These are phyloP conservation scores for Tychaedon coryphoeus DNA, from an alignment of 2,113 vertebrate species.

Conservation along the genomic window DNA sequence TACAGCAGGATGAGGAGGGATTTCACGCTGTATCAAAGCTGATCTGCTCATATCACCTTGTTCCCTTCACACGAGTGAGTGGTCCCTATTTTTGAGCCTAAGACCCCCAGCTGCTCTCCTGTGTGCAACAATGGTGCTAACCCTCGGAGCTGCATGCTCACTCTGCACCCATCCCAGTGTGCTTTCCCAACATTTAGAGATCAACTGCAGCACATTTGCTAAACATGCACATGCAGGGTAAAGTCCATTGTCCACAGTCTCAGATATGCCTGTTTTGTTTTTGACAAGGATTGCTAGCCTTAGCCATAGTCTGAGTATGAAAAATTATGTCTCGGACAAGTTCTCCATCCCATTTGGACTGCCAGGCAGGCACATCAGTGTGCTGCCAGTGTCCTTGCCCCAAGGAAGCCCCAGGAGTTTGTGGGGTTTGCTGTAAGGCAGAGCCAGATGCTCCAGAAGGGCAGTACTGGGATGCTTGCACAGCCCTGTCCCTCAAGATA, in stretches of 20 bases:
- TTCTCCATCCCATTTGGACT: neutral
- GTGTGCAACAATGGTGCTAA: fast-evolving
- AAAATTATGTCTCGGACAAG: fast-evolving
- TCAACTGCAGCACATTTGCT: neutral
- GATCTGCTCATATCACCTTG: neutral
- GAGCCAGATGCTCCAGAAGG: neutral
- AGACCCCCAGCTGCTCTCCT: neutral
- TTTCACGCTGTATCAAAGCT: neutral
- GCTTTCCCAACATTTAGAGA: neutral
- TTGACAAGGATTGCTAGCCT: neutral
- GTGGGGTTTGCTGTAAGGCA: neutral
- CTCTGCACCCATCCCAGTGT: neutral
- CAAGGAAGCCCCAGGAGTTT: neutral
- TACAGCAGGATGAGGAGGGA: neutral
- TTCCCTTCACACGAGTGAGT: neutral
- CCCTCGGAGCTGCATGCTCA: neutral
- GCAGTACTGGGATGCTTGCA: neutral
- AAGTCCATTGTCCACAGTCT: neutral
- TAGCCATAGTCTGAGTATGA: neutral
- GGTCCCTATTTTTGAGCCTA: neutral
- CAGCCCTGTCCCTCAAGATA: neutral
- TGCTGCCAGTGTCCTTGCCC: neutral
- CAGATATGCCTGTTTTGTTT: neutral
- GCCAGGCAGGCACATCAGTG: neutral
- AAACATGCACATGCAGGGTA: neutral